A percentile compares a stretch with the other conserved stretches of the same genome.
These are phyloP conservation scores for Paedocypris micromegethes DNA, from an alignment of 2,797 vertebrate species.

Conservation along the genomic window DNA sequence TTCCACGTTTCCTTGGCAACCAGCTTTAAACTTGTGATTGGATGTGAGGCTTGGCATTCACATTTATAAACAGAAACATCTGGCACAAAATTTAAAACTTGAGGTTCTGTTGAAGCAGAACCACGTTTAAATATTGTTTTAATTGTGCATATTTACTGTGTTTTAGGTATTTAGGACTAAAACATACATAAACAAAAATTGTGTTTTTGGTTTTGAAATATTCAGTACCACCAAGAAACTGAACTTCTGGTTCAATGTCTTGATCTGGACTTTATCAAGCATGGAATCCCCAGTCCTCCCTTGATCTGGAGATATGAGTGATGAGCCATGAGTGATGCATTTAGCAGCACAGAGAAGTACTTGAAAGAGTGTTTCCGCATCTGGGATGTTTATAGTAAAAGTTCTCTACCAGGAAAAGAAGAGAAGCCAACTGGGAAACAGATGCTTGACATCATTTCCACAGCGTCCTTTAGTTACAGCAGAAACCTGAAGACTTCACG, in stretches of 20 bases:
- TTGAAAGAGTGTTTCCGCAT: neutral
- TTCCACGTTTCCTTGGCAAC: conserved; percentile 22
- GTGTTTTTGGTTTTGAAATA: too few species aligned
- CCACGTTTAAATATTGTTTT: too few species aligned
- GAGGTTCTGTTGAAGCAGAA: neutral
- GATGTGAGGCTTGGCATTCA: neutral
- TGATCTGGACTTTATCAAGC: too few species aligned
- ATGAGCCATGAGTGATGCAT: too few species aligned
- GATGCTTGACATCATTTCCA: conserved; percentile 15
- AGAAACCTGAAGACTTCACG: neutral
- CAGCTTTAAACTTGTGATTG: conserved; percentile 6
- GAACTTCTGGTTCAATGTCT: too few species aligned
- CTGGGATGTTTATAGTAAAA: neutral
- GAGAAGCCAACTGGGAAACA: conserved; percentile 18
- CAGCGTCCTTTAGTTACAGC: neutral
- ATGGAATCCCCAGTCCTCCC: too few species aligned
- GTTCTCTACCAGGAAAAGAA: neutral
- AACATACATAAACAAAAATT: too few species aligned
- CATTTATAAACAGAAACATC: neutral
- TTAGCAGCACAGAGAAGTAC: too few species aligned
- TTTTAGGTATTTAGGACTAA: too few species aligned
- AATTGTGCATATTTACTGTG: too few species aligned
- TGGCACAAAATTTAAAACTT: conserved; percentile 4
- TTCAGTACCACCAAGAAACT: too few species aligned
- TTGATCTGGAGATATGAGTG: too few species aligned